Base-by-base conservation (phyloP, 2,888 invertebrate genomes). In the Uropetala carovei region DNA sequence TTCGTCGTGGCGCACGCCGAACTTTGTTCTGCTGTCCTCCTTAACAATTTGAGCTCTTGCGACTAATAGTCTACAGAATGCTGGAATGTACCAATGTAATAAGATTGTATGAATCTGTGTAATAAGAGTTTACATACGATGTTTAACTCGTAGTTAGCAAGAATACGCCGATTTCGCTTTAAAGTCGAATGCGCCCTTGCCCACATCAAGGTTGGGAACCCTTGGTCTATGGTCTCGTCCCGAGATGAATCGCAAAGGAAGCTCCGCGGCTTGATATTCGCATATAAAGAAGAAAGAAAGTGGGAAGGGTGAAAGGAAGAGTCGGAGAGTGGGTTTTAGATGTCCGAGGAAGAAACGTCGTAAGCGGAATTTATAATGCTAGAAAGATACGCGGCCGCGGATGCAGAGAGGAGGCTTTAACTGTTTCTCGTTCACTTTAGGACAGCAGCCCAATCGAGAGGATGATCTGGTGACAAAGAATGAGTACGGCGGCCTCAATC, bases 381-480 rank as follows among this genome's bases (percentile, higher is more conserved):
- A 43, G 43, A 43, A 43, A 43, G 43, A 5, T 43, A 43, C 43
- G 43, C 56, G 83, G 43, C n/a, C 83, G 83, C 57, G 83, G 43
- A 83, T 57, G 59, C 57, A 64, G 43, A 64, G 89, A 83, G 30
- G 56, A 68, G 68, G 89, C 64, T 89, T 75, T 43, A 89, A 89
- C 30, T 89, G 89, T 89, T 89, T 89, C 89, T 89, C 89, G 89
- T 89, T 89, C 89, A 89, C 89, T 89, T 89, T 68, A 89, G 89
- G 89, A 89, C 89, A 89, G 89, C 89, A 64, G 89, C 64, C 89
- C 68, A 89, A 68, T 89, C 89, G 89, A 89, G 89, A 89, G 89
- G 89, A 89, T 89, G 89, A 60, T 64, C 64, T 89, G 89, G 89
- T 64, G 27, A 64, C 89, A 60, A 89, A 64, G 89, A 89, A 89